Conservation (phyloP, 2,113 vertebrate species). For the Penelope pileata region DNA sequence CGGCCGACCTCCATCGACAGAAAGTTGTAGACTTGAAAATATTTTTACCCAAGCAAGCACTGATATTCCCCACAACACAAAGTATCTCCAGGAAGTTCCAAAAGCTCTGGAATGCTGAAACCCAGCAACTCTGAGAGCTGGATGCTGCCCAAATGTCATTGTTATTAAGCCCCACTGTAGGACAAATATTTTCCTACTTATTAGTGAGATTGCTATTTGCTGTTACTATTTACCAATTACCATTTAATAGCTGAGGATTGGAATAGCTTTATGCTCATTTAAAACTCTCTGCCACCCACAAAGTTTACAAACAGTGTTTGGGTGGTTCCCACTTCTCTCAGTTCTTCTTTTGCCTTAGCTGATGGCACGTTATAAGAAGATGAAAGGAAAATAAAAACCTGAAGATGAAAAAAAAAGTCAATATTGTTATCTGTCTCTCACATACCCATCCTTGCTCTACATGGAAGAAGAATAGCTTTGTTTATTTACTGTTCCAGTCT, state of each 20-base stretch:
- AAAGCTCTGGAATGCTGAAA: background rate
- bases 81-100: background rate
- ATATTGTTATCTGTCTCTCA: constrained; percentile 18
- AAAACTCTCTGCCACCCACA: constrained; percentile 6
- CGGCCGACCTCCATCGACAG: background rate
- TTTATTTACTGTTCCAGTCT: constrained; percentile 35
- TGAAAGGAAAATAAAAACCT: no score
- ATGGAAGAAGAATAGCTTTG: background rate
- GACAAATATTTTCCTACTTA: background rate
- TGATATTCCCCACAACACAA: background rate
- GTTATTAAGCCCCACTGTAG: background rate
- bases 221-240: background rate
- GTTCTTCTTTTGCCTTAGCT: background rate
- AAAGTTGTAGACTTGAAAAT: fast-evolving
- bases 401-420: background rate
- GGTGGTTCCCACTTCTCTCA: background rate
- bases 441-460: background rate
- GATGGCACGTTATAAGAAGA: background rate
- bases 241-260: background rate
- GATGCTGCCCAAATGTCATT: background rate
- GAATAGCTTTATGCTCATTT: background rate
- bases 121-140: background rate
- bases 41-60: fast-evolving
- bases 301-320: background rate
- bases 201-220: background rate